A percentile compares a stretch with the other conserved stretches of the same genome.
Conservation (phyloP, 1,140 invertebrate species). For the Drosophila guanche region DNA sequence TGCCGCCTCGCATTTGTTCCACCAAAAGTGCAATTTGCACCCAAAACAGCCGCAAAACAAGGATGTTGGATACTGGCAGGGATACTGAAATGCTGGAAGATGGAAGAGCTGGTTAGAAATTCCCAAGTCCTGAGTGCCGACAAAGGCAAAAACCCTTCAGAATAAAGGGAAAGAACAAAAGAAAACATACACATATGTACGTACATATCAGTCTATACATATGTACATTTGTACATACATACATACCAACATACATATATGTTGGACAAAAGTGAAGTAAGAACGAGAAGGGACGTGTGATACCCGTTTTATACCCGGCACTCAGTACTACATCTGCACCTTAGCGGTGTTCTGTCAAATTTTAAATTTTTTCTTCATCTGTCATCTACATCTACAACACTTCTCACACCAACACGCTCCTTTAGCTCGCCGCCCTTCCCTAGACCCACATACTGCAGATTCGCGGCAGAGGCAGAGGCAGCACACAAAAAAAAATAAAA, state of each 20-base stretch:
- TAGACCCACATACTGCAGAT: no score
- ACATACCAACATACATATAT: constrained; percentile 40
- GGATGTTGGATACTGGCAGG: not conserved
- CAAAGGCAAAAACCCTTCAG: constrained; percentile 45
- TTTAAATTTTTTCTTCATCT: no score
- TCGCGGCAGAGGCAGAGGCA: no score
- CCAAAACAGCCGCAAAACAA: constrained; percentile 60
- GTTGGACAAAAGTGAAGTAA: constrained; percentile 45
- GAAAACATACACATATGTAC: constrained; percentile 24
- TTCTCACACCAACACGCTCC: no score
- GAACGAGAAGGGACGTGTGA: not conserved
- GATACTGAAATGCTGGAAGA: no score
- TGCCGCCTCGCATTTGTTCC: constrained; percentile 69
- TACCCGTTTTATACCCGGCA: no score
- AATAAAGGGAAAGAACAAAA: constrained; percentile 45
- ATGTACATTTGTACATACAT: constrained; percentile 1
- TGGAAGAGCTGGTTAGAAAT: not conserved
- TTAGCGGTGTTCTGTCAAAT: no score
- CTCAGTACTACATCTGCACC: no score
- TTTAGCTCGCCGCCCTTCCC: no score
- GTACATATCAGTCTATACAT: no score
- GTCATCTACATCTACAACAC: no score
- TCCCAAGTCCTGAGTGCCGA: constrained; percentile 51
- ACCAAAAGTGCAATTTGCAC: constrained; percentile 81
- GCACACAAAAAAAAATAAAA: no score